Conservation (phyloP, 2,797 vertebrate species). For the Urosaurus nigricauda region DNA sequence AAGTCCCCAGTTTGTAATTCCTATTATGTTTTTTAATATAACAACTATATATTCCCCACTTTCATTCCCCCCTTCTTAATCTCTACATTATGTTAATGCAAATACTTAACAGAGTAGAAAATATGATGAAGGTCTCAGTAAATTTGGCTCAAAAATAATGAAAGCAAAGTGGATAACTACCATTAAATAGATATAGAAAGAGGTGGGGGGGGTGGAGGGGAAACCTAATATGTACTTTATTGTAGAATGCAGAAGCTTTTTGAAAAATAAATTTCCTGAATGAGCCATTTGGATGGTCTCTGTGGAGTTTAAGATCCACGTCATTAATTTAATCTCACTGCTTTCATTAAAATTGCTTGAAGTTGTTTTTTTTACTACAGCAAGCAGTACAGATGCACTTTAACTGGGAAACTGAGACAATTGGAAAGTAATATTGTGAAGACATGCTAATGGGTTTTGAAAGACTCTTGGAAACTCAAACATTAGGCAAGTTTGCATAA, state of each 20-base stretch:
- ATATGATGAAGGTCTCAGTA: conserved; percentile 12
- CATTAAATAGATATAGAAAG: conserved; percentile 44
- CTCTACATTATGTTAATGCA: background rate
- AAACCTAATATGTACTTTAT: conserved; percentile 46
- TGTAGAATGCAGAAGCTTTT: conserved; percentile 44
- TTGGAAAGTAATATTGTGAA: background rate
- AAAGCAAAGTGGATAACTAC: conserved; percentile 51
- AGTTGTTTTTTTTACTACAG: background rate
- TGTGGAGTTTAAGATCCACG: conserved; percentile 40
- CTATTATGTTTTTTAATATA: background rate
- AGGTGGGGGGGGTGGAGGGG: conserved; percentile 48
- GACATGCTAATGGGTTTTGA: background rate
- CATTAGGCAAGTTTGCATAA: background rate
- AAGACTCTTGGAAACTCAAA: background rate
- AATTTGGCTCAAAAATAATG: background rate
- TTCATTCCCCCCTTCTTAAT: background rate
- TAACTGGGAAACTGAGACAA: background rate
- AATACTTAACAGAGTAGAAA: background rate
- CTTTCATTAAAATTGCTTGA: background rate
- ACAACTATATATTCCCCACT: background rate
- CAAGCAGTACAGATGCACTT: fast-evolving
- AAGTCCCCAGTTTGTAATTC: background rate
- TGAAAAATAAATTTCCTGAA: conserved; percentile 51
- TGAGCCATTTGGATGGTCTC: conserved; percentile 44
- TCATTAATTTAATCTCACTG: conserved; percentile 58